These are phyloP conservation scores for Ommatoiulus sabulosus DNA, from an alignment of 2,888 invertebrate species.

Conservation along the genomic window DNA sequence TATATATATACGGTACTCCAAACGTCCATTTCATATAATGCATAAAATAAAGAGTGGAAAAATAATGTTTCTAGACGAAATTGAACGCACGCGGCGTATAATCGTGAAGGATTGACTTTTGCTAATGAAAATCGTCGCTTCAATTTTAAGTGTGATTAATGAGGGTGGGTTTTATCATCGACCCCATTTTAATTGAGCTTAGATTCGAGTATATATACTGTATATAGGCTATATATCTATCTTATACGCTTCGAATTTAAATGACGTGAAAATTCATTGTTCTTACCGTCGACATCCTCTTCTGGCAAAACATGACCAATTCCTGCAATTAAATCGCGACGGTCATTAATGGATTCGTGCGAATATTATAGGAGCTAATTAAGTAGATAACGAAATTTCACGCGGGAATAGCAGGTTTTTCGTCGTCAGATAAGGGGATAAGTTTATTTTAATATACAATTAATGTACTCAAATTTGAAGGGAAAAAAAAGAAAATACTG, in stretches of 20 bases:
- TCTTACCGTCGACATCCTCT: slow-evolving; percentile 51
- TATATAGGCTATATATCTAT: too few species aligned
- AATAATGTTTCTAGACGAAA: not conserved
- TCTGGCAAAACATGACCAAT: slow-evolving; percentile 56
- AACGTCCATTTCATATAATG: not conserved
- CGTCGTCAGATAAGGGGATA: too few species aligned
- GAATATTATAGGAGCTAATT: too few species aligned
- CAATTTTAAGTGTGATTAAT: not conserved
- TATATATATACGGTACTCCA: not conserved
- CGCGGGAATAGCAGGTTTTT: too few species aligned
- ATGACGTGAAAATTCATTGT: not conserved
- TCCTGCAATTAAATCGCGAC: not conserved
- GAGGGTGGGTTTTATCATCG: not conserved
- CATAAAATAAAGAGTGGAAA: not conserved
- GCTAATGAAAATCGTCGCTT: not conserved
- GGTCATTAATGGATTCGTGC: too few species aligned
- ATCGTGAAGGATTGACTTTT: not conserved
- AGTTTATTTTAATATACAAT: too few species aligned
- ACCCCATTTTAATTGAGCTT: not conserved
- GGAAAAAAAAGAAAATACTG: too few species aligned
- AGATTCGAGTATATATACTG: not conserved
- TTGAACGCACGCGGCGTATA: not conserved
- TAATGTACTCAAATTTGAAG: too few species aligned
- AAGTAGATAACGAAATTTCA: too few species aligned
- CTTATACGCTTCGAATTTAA: not conserved